These are phyloP conservation scores for Rhaphigaster nebulosa DNA, from an alignment of 2,888 invertebrate species.

Conservation along the genomic window DNA sequence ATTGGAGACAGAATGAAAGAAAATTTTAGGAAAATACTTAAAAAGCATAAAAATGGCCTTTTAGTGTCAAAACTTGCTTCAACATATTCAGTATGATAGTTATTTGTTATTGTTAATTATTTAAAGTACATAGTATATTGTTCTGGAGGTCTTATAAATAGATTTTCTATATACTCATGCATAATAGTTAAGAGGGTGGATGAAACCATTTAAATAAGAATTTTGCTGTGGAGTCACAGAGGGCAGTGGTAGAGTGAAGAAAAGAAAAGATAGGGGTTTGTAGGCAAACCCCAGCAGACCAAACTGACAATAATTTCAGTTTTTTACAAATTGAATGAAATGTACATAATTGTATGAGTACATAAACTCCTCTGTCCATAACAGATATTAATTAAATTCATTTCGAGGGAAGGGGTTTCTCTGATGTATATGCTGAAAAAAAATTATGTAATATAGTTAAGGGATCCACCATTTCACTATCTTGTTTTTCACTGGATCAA, in stretches of 20 bases:
- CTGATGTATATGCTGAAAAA: no score
- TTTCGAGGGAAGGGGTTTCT: no score
- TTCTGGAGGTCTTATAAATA: not conserved
- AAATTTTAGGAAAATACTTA: constrained; percentile 47
- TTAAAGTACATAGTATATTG: not conserved
- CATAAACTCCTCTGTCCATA: no score
- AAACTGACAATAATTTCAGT: not conserved
- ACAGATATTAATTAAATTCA: no score
- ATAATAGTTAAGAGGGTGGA: not conserved
- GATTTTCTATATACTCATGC: not conserved
- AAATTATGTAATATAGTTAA: no score
- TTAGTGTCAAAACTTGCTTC: constrained; percentile 42
- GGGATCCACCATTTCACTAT: no score
- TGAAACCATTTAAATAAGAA: not conserved
- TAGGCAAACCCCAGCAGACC: not conserved
- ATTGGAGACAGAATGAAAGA: constrained; percentile 50
- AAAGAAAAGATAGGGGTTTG: no score
- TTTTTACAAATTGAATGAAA: no score
- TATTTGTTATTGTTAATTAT: not conserved
- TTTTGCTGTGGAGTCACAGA: not conserved
- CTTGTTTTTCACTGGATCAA: no score
- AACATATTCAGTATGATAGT: constrained; percentile 4
- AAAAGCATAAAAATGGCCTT: constrained; percentile 39
- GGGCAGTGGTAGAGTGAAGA: no score
- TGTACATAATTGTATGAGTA: no score